Evolutionary conservation across 1,140 invertebrate genomes (phyloP).

Genomic region (Lucilia cuprina): DNA sequence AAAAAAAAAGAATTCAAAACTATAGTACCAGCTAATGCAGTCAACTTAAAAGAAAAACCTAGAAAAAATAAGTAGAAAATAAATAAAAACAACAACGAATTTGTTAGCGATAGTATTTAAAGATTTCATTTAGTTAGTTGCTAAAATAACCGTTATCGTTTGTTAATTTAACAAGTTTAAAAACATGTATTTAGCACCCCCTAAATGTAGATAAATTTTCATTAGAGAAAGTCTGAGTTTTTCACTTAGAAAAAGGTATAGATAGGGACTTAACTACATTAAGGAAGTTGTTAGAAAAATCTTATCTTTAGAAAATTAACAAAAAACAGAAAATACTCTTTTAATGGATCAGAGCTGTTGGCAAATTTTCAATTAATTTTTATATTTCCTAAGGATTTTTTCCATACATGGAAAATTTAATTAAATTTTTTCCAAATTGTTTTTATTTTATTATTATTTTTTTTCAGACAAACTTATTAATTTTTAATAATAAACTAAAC

Average conservation of each 20-base stretch:
- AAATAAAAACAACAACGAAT: background rate
- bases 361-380: too few relatives aligned
- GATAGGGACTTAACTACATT: background rate
- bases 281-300: too few relatives aligned
- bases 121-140: background rate
- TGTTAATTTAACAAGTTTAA: constrained; percentile 28
- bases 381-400: too few relatives aligned
- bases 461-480: too few relatives aligned
- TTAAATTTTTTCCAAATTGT: too few relatives aligned
- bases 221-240: background rate
- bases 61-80: background rate
- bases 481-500: too few relatives aligned
- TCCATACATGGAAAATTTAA: too few relatives aligned
- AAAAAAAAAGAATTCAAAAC: background rate
- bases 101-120: background rate
- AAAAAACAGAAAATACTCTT: too few relatives aligned
- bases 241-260: background rate
- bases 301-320: too few relatives aligned
- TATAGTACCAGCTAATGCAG: background rate
- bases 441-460: too few relatives aligned
- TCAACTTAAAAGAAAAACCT: background rate
- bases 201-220: constrained; percentile 16
- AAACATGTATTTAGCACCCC: constrained; percentile 30
- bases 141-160: constrained; percentile 26
- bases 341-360: too few relatives aligned